Percentiles rank a stretch among this genome's conserved stretches.
phyloP scores from a whole-genome alignment of 2,797 vertebrate genomes.

The Hephaestus fuliginosus region DNA sequence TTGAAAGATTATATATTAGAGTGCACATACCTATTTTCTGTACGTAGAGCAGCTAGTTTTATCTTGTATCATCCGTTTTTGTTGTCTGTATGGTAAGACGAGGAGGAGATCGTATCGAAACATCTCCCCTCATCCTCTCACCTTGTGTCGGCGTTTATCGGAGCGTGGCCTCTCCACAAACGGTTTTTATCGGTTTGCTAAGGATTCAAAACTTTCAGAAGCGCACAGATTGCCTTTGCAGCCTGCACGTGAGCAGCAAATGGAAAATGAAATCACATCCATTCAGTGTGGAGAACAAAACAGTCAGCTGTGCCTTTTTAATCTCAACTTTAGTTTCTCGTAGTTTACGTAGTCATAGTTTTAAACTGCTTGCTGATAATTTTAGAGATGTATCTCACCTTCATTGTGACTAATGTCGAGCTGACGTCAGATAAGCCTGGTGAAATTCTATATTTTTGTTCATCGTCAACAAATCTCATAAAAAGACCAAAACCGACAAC shows the following conservation, averaged over 20 bases:
- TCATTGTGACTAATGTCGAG: neutral
- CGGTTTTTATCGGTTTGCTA: neutral
- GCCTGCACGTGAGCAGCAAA: neutral
- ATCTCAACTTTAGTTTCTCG: neutral
- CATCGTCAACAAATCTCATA: neutral
- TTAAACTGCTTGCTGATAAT: neutral
- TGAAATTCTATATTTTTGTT: neutral
- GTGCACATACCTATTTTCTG: conserved; percentile 76
- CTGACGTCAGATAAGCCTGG: neutral
- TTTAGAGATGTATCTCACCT: neutral
- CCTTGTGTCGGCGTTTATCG: neutral
- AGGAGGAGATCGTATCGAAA: neutral
- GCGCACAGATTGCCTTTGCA: conserved; percentile 6
- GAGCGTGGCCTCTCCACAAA: neutral
- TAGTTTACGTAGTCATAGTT: neutral
- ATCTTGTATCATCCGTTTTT: conserved; percentile 46
- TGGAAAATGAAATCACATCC: neutral
- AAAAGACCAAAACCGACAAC: neutral
- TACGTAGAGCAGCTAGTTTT: conserved; percentile 76
- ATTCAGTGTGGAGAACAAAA: neutral
- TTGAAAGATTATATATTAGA: conserved; percentile 69
- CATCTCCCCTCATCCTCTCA: neutral
- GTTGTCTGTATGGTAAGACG: conserved; percentile 16
- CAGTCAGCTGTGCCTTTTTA: neutral
- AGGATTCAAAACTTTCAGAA: conserved; percentile 1